Evolutionary conservation across 1,140 invertebrate species (phyloP), one percentile per base, ranked within the genome.

Genomic region (Rhagoletis pomonella): DNA sequence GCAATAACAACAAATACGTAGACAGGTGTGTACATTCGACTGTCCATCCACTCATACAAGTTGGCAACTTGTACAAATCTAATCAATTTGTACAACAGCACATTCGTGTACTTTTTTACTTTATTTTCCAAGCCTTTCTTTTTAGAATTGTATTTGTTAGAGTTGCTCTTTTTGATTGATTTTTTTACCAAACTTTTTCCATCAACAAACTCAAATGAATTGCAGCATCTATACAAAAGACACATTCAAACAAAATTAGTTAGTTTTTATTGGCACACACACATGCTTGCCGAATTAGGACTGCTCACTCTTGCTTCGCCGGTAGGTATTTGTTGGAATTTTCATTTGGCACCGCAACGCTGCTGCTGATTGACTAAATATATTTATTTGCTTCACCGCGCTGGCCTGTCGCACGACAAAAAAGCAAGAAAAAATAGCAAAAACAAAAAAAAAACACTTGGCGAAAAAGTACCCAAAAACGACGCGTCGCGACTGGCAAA

Each of bases 141-240:
- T 29, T 29, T 29, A 29, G 29, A 29, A 29, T 29, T 29, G 29
- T 29, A 29, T 29, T 29, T 29, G 29, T 29, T 29, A 1, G 29
- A 29, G 29, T 29, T 29, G 29, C 29, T 29, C 29, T 29, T 29
- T 29, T 29, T 29, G 29, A 29, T 29, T 29, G 29, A 29, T 29
- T 29, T 29, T 29, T 29, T 29, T 1, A 29, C 29, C 29, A 73
- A 81, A 81, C n/a, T 81, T 81, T 81, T 58, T 50, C n/a, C 73
- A 81, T 81, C 73, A 81, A n/a, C 44, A 81, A 81, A 81, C 73
- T 81, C 47, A 58, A 81, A 81, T 81, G 55, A 81, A 81, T 81
- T 58, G 44, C 39, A 47, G 69, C 44, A 29, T 17, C 69, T 42
- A 81, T 47, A 81, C n/a, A 55, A 0, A 1, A 19, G 0, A 81